Evolutionary conservation across 2,888 invertebrate genomes (phyloP), one percentile per base, ranked within the genome.

Genomic region (Idaea dimidiata): DNA sequence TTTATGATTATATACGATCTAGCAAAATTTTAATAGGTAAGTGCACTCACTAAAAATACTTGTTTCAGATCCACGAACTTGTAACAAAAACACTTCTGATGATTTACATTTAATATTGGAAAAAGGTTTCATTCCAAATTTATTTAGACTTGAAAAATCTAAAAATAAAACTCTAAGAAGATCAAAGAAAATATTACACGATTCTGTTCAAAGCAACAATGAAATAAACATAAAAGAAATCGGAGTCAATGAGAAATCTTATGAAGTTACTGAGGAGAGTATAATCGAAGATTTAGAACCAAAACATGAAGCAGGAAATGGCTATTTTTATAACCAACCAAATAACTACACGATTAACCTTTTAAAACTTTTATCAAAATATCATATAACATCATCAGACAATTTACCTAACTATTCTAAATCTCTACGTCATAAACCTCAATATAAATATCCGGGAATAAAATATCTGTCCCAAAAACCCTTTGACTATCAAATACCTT

Each of bases 381-480:
- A 91, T 60, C 86, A 88, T 59, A 89, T 89, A 54, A 76, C 78
- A 53, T 69, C 70, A 0, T 71, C 80, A 43, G 88, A 89, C 63
- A 70, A 78, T 53, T 69, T 87, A 4, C 72, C 75, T 68, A 91
- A 91, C 66, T 91, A 91, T 66, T 79, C 74, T 31, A 61, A 83
- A 63, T 90, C 91, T 1, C 75, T 77, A 18, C 75, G 62, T 16
- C 65, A 59, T 68, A 79, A 77, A 57, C 71, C 62, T 64, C 65
- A 68, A 53, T 78, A 64, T 64, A 64, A 68, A 53, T 78, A 64
- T 68, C 66, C 66, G 3, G n/a, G 63, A 2, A 72, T 69, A 59
- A 63, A 62, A 56, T 66, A 66, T 16, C 70, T 67, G 56, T n/a
- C 69, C 31, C 63, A 72, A 7, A 63, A 76, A 33, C 72, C 73